Base-by-base conservation (phyloP, 2,888 invertebrate genomes). In the Eueremaeus valkanovi region DNA sequence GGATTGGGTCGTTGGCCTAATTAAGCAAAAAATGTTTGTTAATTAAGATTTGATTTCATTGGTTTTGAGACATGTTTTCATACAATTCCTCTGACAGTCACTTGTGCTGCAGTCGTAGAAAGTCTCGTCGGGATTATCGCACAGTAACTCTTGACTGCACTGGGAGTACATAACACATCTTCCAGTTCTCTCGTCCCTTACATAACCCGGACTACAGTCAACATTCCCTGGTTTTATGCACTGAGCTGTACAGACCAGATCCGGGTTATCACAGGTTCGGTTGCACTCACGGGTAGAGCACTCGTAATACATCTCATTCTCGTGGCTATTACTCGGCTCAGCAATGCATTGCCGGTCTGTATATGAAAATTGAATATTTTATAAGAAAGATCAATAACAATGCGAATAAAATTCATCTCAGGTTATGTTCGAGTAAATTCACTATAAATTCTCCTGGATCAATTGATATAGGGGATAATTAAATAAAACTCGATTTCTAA, bases 91-190 rank as follows among this genome's bases (percentile, higher is more conserved):
- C 27, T 55, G 24, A 55, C 55, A 55, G 21, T 8, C 3, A 9
- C 27, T 55, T 9, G 55, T 55, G 3, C n/a, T n/a, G 55, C 55
- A 55, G 2, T 55, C 55, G 24, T 55, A 55, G 6, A 21, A 55
- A 1, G 9, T 21, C 11, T 55, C 55, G 24, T 55, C 24, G 18
- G n/a, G n/a, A 21, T 24, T 55, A 3, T 55, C 55, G 24, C 55
- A 55, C 11, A 9, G 55, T 55, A 55, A 9, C 3, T 2, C 21
- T 27, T 55, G 55, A 21, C 27, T 3, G 24, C 55, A 55, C 55
- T 55, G 55, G n/a, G n/a, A n/a, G n/a, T n/a, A n/a, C n/a, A n/a
- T n/a, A 21, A 68, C 68, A 33, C 68, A 68, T 11, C 27, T 21
- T 42, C 42, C 24, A 1, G 40, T 68, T 27, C 24, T 40, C 24